Evolutionary conservation across 2,113 vertebrate genomes (phyloP), one percentile per base, ranked within the genome.

Genomic region (Pontoporia blainvillei): DNA sequence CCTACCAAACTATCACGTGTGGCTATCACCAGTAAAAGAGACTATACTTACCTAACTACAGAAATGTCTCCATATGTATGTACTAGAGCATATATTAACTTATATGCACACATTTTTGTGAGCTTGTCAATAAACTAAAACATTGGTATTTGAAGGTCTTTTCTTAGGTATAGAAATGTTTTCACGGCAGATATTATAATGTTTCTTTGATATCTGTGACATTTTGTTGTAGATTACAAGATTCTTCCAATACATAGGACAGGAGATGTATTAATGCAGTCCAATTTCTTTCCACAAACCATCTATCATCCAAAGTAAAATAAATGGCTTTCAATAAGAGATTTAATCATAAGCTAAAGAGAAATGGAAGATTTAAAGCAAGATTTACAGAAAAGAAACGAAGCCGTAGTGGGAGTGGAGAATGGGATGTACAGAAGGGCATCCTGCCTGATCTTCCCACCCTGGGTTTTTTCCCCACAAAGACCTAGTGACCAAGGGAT

Each of bases 301-400:
- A 92, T 97, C 72, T 93, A 71, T 97, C 93, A 96, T 64, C 66
- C 23, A 61, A 94, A 94, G 62, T 62, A 82, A 95, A 96, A 96
- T 82, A 95, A 97, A 96, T 89, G 44, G 10, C 62, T 94, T 95
- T 97, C 54, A 89, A 88, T 9, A 6, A 89, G 41, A 96, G 84
- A 96, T 93, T 27, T 95, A 97, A 97, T 97, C 76, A 93, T 67
- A 95, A 88, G 7, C n/a, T 90, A 94, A 96, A 95, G 41, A 86
- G 81, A 97, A 92, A 96, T 52, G 20, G 64, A 96, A 82, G 59
- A 11, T 92, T 94, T 94, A 78, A 96, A 86, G 75, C 9, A 95
- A 90, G 73, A 86, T 90, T 84, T 76, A 86, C 86, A 49, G 39
- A 94, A 34, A 83, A 94, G 49, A 86, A 92, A 73, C 31, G 27